phyloP scores from a whole-genome alignment of 2,797 vertebrate species.

The Hypotaenidia okinawae region DNA sequence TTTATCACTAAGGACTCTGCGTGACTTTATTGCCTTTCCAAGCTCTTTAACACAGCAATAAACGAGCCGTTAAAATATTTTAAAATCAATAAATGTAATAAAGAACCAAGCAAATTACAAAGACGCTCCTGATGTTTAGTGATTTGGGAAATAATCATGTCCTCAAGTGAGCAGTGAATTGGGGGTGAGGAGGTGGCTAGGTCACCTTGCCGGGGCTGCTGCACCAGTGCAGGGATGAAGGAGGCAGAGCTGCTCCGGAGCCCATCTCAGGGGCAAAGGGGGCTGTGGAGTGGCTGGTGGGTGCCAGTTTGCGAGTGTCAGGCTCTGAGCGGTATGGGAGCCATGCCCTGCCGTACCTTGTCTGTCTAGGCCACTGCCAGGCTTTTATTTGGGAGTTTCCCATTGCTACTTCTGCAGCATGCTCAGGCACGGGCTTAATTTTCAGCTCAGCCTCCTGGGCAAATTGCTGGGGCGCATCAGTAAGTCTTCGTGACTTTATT shows the following conservation, averaged over 20 bases:
- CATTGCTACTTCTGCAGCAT: neutral
- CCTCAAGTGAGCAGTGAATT: neutral
- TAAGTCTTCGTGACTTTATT: rapidly evolving
- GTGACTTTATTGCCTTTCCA: constrained; percentile 49
- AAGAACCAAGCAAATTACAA: constrained; percentile 48
- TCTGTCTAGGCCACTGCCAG: neutral
- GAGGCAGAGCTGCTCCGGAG: neutral
- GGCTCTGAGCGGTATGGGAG: neutral
- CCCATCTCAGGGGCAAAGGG: too few species aligned
- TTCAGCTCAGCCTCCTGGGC: neutral
- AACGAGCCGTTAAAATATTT: constrained; percentile 56
- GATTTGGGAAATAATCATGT: constrained; percentile 35
- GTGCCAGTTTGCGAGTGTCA: rapidly evolving
- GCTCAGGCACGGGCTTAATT: neutral
- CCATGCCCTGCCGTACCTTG: neutral
- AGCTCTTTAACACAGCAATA: constrained; percentile 62
- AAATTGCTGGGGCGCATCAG: rapidly evolving
- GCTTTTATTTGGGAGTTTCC: neutral
- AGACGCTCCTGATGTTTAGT: neutral
- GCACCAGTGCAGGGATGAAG: rapidly evolving
- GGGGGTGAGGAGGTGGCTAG: neutral
- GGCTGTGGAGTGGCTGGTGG: rapidly evolving
- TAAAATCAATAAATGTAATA: constrained; percentile 68
- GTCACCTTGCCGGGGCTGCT: constrained; percentile 16
- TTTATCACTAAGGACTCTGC: neutral